Conservation (phyloP, 2,888 invertebrate species). For the Andricus quercusramuli region DNA sequence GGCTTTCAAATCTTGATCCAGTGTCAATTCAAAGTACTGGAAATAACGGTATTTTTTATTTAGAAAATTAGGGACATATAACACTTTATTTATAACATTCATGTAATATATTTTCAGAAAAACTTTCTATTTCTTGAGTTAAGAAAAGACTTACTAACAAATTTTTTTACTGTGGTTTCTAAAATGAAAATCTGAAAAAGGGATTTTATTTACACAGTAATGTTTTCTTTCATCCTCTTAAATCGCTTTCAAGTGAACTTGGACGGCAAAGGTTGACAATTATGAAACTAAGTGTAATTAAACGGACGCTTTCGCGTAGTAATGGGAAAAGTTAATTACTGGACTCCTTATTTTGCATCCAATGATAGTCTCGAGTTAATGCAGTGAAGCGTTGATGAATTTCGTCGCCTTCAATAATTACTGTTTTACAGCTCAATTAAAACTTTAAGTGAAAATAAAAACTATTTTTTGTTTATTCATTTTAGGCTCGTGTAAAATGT, state of each 20-base stretch:
- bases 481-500: too few species aligned
- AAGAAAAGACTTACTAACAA: background rate
- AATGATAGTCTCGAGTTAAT: constrained; percentile 13
- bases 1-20: too few species aligned
- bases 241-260: constrained; percentile 12
- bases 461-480: too few species aligned
- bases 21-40: too few species aligned
- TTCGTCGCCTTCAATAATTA: constrained; percentile 20
- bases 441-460: background rate
- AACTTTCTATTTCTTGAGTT: background rate
- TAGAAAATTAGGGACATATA: too few species aligned
- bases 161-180: too few species aligned
- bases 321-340: constrained; percentile 28
- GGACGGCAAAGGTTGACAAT: background rate
- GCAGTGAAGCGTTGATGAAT: constrained; percentile 18
- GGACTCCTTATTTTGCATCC: constrained; percentile 18
- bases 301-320: constrained; percentile 8
- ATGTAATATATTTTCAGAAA: too few species aligned
- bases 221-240: background rate
- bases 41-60: too few species aligned
- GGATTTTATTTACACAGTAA: background rate
- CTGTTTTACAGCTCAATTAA: constrained; percentile 23
- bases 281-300: constrained; percentile 18
- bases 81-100: too few species aligned
- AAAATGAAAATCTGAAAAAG: background rate